Conservation (phyloP, 1,140 invertebrate species). For the Plectrocnemia conspersa region DNA sequence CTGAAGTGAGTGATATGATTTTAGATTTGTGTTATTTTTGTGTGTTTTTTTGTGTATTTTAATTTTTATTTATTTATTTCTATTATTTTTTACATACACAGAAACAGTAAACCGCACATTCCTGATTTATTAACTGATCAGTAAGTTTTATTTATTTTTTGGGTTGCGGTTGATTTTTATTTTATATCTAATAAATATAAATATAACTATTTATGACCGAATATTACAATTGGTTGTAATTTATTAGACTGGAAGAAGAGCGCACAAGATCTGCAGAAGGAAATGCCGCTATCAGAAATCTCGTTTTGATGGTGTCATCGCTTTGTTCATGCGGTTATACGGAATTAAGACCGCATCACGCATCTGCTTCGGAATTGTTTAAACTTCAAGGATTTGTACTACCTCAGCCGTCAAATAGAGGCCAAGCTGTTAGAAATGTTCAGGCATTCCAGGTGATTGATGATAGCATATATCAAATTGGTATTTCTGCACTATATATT, state of each 20-base stretch:
- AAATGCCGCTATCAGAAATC: constrained; percentile 84
- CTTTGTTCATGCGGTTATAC: constrained; percentile 90
- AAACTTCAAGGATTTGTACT: constrained; percentile 89
- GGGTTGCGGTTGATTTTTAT: not conserved
- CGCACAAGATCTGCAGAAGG: constrained; percentile 68
- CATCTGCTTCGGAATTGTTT: constrained; percentile 83
- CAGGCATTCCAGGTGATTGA: constrained; percentile 85
- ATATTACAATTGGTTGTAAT: not conserved
- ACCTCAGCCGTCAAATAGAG: constrained; percentile 84
- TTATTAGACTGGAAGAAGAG: constrained; percentile 67
- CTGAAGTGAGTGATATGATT: constrained; percentile 66
- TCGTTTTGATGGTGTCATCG: constrained; percentile 89
- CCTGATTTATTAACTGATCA: constrained; percentile 51
- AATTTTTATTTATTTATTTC: constrained; percentile 40
- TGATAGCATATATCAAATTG: not conserved
- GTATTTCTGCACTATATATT: not conserved
- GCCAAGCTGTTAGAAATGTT: constrained; percentile 85
- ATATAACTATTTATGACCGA: not conserved
- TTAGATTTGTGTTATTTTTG: constrained; percentile 26
- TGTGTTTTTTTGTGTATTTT: constrained; percentile 39
- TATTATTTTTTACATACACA: no score
- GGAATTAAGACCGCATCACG: constrained; percentile 79
- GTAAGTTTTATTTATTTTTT: constrained; percentile 38
- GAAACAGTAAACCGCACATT: constrained; percentile 48
- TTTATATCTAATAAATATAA: not conserved